These are phyloP conservation scores for Ricordea florida DNA, from an alignment of 92 coral and sea anemone species.

Conservation along the genomic window DNA sequence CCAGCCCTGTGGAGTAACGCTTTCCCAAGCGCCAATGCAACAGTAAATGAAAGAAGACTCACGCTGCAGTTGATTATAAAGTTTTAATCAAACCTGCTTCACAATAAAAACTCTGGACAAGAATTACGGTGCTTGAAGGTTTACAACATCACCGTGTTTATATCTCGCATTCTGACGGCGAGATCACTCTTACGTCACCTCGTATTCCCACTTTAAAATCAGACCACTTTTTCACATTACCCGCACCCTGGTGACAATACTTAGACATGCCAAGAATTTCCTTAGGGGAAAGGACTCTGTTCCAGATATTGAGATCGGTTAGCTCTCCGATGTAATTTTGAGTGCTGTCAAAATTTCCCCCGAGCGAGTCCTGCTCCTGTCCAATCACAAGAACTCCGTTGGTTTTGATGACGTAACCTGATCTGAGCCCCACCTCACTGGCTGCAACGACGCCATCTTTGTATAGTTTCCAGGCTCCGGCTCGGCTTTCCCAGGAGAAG, in stretches of 20 bases:
- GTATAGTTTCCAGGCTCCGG: conserved; percentile 13
- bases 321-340: conserved; percentile 14
- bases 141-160: too few relatives aligned
- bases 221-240: conserved; percentile 24
- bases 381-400: conserved; percentile 13
- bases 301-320: conserved; percentile 28
- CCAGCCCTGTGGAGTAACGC: too few relatives aligned
- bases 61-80: too few relatives aligned
- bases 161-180: conserved; percentile 5
- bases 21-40: too few relatives aligned
- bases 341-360: neutral
- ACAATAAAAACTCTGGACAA: too few relatives aligned
- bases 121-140: too few relatives aligned
- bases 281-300: neutral
- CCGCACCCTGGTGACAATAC: neutral
- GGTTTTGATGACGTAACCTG: neutral
- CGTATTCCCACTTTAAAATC: too few relatives aligned
- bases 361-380: conserved; percentile 16
- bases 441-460: conserved; percentile 22
- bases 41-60: too few relatives aligned
- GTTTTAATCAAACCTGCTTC: too few relatives aligned
- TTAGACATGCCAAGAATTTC: neutral
- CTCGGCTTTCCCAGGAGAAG: conserved; percentile 20
- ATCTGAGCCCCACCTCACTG: neutral
- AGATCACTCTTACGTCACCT: conserved; percentile 18